Percentiles rank a stretch among this genome's conserved stretches.
These are phyloP conservation scores for Dufourea novaeangliae DNA, from an alignment of 1,140 invertebrate genomes.

Conservation along the genomic window DNA sequence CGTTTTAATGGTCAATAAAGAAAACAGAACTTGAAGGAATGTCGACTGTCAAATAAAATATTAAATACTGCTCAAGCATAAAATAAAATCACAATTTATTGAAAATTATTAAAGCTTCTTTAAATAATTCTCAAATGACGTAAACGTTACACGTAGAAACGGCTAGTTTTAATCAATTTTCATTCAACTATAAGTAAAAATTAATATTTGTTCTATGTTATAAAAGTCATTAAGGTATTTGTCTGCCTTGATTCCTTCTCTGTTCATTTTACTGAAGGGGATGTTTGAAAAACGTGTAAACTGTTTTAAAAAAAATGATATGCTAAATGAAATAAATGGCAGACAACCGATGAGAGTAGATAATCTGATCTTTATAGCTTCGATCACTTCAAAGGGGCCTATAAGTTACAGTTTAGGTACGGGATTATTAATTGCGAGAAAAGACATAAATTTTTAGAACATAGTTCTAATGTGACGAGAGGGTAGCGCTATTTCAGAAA, in stretches of 20 bases:
- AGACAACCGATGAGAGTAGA: neutral
- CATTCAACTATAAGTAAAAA: no score
- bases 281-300: neutral
- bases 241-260: neutral
- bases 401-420: constrained; percentile 1
- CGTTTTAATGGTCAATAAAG: no score
- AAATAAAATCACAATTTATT: no score
- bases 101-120: no score
- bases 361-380: constrained; percentile 1
- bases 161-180: no score
- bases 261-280: neutral
- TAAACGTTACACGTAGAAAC: no score
- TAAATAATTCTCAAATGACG: no score
- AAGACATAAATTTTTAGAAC: neutral
- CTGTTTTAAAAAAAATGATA: neutral
- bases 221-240: neutral
- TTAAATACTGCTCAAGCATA: no score
- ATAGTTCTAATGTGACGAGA: neutral
- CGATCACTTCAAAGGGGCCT: constrained; percentile 7
- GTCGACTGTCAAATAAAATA: no score
- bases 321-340: neutral
- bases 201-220: no score
- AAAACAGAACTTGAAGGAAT: no score
- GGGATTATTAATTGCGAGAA: constrained; percentile 3
- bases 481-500: neutral